Conservation (phyloP, 2,797 vertebrate genomes). For the Clamator glandarius region DNA sequence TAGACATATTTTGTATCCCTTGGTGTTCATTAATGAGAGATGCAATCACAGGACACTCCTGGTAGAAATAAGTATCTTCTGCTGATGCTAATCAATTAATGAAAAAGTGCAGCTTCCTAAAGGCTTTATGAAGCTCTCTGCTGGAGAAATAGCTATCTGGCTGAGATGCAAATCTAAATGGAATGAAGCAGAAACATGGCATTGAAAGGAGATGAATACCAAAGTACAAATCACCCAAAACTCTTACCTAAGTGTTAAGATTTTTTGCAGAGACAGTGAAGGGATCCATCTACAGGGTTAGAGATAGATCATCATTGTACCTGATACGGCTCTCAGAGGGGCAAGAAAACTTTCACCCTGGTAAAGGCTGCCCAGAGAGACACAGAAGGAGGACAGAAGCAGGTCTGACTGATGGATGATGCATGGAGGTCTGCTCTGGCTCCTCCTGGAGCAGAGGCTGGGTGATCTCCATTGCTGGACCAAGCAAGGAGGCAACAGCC, state of each 20-base stretch:
- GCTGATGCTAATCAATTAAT: conserved; percentile 53
- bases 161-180: conserved; percentile 34
- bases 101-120: neutral
- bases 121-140: conserved; percentile 11
- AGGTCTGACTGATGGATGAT: rapidly evolving
- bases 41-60: neutral
- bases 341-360: rapidly evolving
- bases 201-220: neutral
- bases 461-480: rapidly evolving
- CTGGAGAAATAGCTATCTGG: conserved; percentile 14
- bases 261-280: neutral
- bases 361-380: neutral
- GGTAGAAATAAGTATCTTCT: conserved; percentile 24
- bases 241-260: neutral
- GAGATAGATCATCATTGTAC: neutral
- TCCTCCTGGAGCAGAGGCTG: neutral
- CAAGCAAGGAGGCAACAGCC: rapidly evolving
- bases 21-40: neutral
- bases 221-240: neutral
- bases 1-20: no score
- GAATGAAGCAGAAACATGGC: neutral
- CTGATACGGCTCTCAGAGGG: neutral
- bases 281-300: neutral
- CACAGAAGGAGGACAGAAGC: neutral
- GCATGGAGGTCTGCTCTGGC: neutral